Evolutionary conservation across 2,113 vertebrate species (phyloP).

Genomic region (Isichthys henryi): DNA sequence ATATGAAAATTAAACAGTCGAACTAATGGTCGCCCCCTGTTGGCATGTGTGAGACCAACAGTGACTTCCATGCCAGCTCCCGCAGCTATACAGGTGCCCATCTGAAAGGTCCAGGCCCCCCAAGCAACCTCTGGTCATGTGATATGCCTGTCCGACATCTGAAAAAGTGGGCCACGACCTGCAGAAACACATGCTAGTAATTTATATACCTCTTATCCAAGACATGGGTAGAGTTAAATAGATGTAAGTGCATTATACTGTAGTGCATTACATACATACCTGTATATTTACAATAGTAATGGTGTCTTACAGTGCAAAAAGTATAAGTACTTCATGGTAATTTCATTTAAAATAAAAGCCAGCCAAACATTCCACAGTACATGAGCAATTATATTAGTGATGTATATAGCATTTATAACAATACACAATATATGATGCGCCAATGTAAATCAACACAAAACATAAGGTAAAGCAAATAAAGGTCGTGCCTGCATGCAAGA

Average conservation of each 20-base stretch:
- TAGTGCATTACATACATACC: background rate
- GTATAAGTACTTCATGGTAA: background rate
- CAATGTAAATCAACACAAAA: background rate
- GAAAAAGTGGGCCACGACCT: background rate
- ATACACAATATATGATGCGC: background rate
- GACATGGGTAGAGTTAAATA: background rate
- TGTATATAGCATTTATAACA: background rate
- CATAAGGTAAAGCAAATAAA: background rate
- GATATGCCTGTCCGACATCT: background rate
- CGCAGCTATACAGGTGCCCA: background rate
- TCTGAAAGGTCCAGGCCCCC: background rate
- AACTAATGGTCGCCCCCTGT: background rate
- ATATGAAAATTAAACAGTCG: background rate
- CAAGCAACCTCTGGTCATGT: background rate
- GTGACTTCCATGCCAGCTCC: conserved; percentile 6
- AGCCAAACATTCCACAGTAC: background rate
- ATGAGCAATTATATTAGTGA: background rate
- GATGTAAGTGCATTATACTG: too few species aligned
- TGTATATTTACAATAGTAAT: background rate
- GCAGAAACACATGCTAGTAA: background rate
- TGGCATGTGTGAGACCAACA: background rate
- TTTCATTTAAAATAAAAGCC: background rate
- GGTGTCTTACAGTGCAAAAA: background rate
- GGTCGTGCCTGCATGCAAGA: background rate
- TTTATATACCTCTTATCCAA: background rate